A percentile compares a stretch with the other conserved stretches of the same genome.
phyloP scores from a whole-genome alignment of 92 coral and sea anemone genomes.

The Chrysogorgia sp. region DNA sequence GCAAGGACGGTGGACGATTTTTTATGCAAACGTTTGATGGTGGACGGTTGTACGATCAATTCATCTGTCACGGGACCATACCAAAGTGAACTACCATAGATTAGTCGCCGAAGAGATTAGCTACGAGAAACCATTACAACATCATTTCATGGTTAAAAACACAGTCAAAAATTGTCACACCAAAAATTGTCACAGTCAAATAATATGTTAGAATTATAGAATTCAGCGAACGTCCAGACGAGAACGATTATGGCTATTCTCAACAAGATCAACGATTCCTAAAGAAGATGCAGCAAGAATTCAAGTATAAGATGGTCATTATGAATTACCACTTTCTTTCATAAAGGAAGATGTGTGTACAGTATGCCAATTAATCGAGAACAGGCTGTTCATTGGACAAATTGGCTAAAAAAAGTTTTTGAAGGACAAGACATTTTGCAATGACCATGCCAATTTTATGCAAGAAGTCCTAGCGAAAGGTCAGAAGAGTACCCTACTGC shows the following conservation, averaged over 20 bases:
- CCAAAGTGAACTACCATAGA: conserved; percentile 37
- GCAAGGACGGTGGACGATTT: conserved; percentile 56
- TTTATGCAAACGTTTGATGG: conserved; percentile 55
- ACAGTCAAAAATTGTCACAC: conserved; percentile 20
- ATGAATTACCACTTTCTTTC: conserved; percentile 30
- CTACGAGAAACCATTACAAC: conserved; percentile 36
- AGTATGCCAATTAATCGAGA: conserved; percentile 24
- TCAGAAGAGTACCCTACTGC: conserved; percentile 36
- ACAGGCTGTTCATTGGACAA: conserved; percentile 46
- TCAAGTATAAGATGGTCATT: conserved; percentile 16
- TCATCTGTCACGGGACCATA: conserved; percentile 1
- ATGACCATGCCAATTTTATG: conserved; percentile 47
- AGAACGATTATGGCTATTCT: conserved; percentile 1
- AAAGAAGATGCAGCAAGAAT: conserved; percentile 5
- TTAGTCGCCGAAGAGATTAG: conserved; percentile 23
- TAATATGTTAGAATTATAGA: conserved; percentile 40
- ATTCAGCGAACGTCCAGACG: conserved; percentile 20
- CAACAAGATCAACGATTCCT: conserved; percentile 17
- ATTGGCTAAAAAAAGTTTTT: conserved; percentile 39
- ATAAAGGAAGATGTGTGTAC: neutral
- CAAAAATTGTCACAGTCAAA: conserved; percentile 3
- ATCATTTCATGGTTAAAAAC: conserved; percentile 36
- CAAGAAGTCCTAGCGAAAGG: conserved; percentile 41
- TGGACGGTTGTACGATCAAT: conserved; percentile 60
- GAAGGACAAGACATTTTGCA: conserved; percentile 24